Conservation (phyloP, 2,797 vertebrate genomes). For the Leucoraja ocellata region DNA sequence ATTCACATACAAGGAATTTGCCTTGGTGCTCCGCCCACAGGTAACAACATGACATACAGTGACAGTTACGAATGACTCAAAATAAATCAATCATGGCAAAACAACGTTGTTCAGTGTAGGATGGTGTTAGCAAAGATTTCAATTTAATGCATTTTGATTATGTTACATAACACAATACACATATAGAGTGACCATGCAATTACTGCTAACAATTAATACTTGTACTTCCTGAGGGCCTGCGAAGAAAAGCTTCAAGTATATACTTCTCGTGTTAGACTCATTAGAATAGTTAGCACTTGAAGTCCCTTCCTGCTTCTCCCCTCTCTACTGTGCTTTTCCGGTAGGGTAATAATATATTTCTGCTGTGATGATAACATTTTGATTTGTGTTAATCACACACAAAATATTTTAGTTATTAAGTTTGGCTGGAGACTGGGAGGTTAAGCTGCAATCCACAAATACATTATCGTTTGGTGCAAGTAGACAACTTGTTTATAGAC, state of each 20-base stretch:
- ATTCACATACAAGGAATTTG: too few species aligned
- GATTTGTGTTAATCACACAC: background rate
- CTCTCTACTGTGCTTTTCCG: background rate
- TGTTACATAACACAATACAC: background rate
- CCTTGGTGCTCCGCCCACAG: too few species aligned
- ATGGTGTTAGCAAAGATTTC: background rate
- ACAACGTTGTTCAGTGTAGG: background rate
- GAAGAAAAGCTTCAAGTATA: background rate
- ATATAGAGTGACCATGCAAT: background rate
- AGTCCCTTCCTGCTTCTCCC: background rate
- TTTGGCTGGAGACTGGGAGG: background rate
- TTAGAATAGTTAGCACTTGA: background rate
- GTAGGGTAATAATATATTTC: background rate
- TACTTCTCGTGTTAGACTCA: background rate
- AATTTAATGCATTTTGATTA: background rate
- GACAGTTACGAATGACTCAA: too few species aligned
- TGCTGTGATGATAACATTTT: background rate
- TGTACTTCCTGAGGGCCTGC: too few species aligned
- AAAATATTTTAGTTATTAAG: background rate
- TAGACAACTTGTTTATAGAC: background rate
- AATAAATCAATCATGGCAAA: background rate
- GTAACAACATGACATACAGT: too few species aligned
- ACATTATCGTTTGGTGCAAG: background rate
- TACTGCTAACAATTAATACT: background rate
- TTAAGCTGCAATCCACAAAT: background rate